Conservation (phyloP, 2,113 vertebrate species). For the Pachyramphus minor region DNA sequence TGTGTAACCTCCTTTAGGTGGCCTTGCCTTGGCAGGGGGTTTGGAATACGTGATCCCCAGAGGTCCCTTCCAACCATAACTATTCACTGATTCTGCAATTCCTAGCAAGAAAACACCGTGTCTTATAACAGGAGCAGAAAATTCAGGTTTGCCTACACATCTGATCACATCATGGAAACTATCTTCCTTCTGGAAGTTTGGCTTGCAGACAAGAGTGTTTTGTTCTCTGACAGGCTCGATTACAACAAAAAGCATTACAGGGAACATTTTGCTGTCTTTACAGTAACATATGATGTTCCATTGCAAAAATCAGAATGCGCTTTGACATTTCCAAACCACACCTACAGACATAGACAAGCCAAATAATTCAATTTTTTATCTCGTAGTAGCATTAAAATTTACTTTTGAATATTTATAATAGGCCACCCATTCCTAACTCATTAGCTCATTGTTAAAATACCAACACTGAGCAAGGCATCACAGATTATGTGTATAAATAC, state of each 20-base stretch:
- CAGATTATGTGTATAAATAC: background rate
- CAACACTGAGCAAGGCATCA: background rate
- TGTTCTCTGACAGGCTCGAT: background rate
- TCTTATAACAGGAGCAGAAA: background rate
- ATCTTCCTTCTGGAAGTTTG: background rate
- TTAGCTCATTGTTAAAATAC: background rate
- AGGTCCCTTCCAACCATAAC: background rate
- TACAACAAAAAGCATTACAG: background rate
- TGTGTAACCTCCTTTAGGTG: background rate
- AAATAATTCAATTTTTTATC: background rate
- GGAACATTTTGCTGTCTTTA: background rate
- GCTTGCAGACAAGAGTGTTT: background rate
- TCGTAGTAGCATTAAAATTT: background rate
- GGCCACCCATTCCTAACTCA: background rate
- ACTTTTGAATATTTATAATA: background rate
- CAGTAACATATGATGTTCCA: background rate
- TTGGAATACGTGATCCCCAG: background rate
- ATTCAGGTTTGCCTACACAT: background rate
- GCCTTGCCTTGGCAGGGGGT: background rate
- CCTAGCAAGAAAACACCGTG: background rate
- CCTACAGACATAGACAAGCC: background rate
- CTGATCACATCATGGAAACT: background rate
- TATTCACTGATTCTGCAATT: background rate
- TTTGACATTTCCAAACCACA: background rate
- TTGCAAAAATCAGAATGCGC: background rate